A percentile compares a stretch with the other conserved stretches of the same genome.
Conservation (phyloP, 2,888 invertebrate genomes). For the Criorhina ranunculi region DNA sequence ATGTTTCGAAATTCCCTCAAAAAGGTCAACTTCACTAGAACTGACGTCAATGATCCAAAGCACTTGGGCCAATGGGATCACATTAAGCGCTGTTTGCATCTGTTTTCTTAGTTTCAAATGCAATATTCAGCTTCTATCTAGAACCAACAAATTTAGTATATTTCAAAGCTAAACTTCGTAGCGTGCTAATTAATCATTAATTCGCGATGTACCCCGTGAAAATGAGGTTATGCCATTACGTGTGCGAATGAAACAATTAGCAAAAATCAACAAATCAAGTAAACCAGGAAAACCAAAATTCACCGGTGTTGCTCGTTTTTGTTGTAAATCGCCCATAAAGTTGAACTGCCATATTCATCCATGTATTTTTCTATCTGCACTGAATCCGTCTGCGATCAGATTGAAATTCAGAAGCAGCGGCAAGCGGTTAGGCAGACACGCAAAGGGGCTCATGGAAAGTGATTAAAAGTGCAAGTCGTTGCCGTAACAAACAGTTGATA, state of each 20-base stretch:
- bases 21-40: too few species aligned
- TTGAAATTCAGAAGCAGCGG: slow-evolving; percentile 16
- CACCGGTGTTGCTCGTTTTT: background rate
- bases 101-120: too few species aligned
- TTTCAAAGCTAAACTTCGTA: background rate
- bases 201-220: background rate
- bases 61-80: too few species aligned
- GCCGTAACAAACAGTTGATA: background rate
- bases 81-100: too few species aligned
- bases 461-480: slow-evolving; percentile 23
- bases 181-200: background rate
- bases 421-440: slow-evolving; percentile 15
- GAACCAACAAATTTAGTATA: background rate
- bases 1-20: too few species aligned
- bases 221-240: slow-evolving; percentile 19
- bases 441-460: slow-evolving; percentile 11
- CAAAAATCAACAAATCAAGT: slow-evolving; percentile 8
- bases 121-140: too few species aligned
- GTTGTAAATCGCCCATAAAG: slow-evolving; percentile 17
- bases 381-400: slow-evolving; percentile 10
- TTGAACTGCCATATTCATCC: slow-evolving; percentile 29
- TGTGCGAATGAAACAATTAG: slow-evolving; percentile 52
- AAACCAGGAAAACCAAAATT: slow-evolving; percentile 31
- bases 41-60: too few species aligned
- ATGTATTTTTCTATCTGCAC: background rate